phyloP scores from a whole-genome alignment of 2,113 vertebrate species.

The Gavialis gangeticus region DNA sequence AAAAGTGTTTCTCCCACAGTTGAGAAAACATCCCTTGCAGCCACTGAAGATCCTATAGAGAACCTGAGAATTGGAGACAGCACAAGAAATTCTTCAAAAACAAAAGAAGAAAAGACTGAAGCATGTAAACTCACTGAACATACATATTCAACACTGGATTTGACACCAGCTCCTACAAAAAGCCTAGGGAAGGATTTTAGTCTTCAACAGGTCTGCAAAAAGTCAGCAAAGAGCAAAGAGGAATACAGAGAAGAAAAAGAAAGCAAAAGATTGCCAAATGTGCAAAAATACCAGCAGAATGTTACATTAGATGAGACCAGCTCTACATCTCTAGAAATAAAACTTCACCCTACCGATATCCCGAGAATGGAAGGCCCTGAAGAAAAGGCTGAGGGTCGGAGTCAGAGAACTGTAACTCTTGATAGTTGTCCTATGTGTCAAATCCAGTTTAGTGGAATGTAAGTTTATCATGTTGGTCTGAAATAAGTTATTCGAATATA shows the following conservation, averaged over 20 bases:
- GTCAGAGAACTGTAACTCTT: constrained; percentile 30
- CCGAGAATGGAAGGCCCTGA: neutral
- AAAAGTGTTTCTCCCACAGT: neutral
- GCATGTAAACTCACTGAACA: fast-evolving
- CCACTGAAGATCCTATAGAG: neutral
- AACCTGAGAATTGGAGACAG: neutral
- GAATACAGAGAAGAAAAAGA: neutral
- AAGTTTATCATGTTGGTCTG: constrained; percentile 35
- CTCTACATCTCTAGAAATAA: fast-evolving
- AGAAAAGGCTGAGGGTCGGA: neutral
- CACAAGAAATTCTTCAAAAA: neutral
- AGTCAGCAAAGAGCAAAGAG: fast-evolving
- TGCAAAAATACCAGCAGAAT: fast-evolving
- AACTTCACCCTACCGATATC: fast-evolving
- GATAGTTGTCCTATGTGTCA: constrained; percentile 89
- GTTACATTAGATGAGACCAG: fast-evolving
- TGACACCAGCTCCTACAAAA: fast-evolving
- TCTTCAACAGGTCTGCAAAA: neutral
- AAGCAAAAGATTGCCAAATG: neutral
- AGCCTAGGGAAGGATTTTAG: neutral
- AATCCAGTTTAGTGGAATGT: constrained; percentile 80
- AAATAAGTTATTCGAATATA: neutral
- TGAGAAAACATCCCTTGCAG: neutral
- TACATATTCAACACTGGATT: neutral
- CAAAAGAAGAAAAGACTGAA: neutral